Conservation (phyloP, 2,888 invertebrate genomes). For the Sarcophaga rosellei region DNA sequence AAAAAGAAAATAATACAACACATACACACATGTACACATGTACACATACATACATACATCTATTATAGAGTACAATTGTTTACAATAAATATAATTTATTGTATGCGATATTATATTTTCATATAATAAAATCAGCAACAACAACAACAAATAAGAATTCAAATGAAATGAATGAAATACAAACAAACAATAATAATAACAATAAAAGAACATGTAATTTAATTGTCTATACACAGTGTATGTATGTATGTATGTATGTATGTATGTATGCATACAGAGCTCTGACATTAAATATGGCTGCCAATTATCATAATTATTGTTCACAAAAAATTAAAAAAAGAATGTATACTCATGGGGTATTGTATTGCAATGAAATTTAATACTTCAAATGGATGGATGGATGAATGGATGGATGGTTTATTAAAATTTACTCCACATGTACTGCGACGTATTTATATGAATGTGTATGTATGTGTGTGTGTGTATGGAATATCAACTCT, state of each 20-base stretch:
- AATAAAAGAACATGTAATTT: slow-evolving; percentile 41
- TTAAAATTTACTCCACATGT: slow-evolving; percentile 5
- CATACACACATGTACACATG: neutral
- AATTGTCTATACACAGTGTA: slow-evolving; percentile 15
- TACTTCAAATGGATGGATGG: slow-evolving; percentile 4
- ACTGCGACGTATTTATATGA: neutral
- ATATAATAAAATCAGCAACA: too few species aligned
- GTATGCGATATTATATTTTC: too few species aligned
- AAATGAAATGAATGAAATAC: too few species aligned
- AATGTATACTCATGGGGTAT: neutral
- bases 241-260: too few species aligned
- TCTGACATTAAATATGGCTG: slow-evolving; percentile 60
- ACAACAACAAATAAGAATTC: too few species aligned
- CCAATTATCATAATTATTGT: slow-evolving; percentile 59
- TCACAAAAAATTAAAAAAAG: neutral
- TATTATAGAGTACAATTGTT: too few species aligned
- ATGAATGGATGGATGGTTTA: neutral
- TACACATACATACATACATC: too few species aligned
- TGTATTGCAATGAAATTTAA: neutral
- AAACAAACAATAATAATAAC: neutral
- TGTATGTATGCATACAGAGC: neutral
- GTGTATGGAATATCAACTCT: slow-evolving; percentile 2
- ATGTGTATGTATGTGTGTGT: neutral
- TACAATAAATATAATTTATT: too few species aligned
- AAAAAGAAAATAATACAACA: neutral